A percentile compares a stretch with the other conserved stretches of the same genome.
Evolutionary conservation across 92 coral and sea anemone genomes (phyloP).

Genomic region (Porites cylindrica): DNA sequence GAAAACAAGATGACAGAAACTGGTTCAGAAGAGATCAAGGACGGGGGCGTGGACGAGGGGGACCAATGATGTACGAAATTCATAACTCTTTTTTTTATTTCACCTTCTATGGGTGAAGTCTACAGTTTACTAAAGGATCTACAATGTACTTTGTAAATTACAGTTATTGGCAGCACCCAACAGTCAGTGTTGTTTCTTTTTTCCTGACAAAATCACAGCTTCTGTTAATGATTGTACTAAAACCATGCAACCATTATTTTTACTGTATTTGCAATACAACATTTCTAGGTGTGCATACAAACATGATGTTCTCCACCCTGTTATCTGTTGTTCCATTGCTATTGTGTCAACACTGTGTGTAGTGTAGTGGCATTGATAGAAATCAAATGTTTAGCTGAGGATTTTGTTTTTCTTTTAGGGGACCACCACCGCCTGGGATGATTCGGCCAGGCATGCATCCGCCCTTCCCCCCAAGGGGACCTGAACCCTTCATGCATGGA

Average conservation of each 20-base stretch:
- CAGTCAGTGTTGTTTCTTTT: not conserved
- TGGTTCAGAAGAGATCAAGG: constrained; percentile 63
- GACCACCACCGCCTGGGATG: constrained; percentile 43
- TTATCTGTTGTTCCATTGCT: too few relatives aligned
- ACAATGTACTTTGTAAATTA: not conserved
- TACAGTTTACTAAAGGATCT: too few relatives aligned
- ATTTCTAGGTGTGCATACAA: not conserved
- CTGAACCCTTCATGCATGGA: constrained; percentile 60
- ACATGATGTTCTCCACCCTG: not conserved
- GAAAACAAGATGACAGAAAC: constrained; percentile 60
- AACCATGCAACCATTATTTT: not conserved
- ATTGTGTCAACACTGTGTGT: too few relatives aligned
- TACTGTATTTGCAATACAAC: not conserved
- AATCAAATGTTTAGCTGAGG: not conserved
- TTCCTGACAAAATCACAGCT: too few relatives aligned
- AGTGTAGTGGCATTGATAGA: not conserved
- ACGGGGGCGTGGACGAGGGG: constrained; percentile 74
- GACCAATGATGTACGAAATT: constrained; percentile 43
- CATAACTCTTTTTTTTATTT: too few relatives aligned
- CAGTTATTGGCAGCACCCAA: not conserved
- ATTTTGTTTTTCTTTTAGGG: constrained; percentile 17
- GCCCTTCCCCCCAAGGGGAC: constrained; percentile 44
- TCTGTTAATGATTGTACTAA: too few relatives aligned
- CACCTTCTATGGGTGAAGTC: too few relatives aligned
- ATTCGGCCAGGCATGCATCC: constrained; percentile 47